These are phyloP conservation scores for Lymantria monacha DNA, from an alignment of 2,888 invertebrate species.

Conservation along the genomic window DNA sequence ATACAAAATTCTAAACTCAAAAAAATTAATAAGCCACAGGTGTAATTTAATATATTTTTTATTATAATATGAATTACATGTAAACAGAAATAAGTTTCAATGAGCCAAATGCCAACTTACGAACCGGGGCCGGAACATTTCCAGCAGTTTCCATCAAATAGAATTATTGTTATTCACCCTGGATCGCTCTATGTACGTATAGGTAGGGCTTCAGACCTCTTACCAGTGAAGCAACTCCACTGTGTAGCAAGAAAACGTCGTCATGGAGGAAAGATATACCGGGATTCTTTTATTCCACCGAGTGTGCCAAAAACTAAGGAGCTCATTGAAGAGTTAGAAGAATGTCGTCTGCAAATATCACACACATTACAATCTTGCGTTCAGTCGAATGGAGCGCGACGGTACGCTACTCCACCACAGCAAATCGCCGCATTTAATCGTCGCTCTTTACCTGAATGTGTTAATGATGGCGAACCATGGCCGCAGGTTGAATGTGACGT, in stretches of 20 bases:
- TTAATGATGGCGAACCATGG: conserved; percentile 83
- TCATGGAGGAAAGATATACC: conserved; percentile 78
- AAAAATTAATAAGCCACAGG: not conserved
- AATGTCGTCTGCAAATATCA: conserved; percentile 91
- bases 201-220: conserved; percentile 94
- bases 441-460: conserved; percentile 87
- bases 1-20: not conserved
- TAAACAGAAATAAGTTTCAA: conserved; percentile 47
- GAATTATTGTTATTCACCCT: conserved; percentile 96
- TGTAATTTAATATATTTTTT: not conserved
- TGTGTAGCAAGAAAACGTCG: conserved; percentile 89
- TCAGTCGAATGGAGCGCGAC: conserved; percentile 90
- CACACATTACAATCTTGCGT: conserved; percentile 93
- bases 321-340: conserved; percentile 90
- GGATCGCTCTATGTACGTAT: conserved; percentile 94
- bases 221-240: conserved; percentile 92
- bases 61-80: not conserved
- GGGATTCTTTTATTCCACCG: conserved; percentile 85
- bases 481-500: conserved; percentile 84
- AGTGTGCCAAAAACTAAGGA: conserved; percentile 85
- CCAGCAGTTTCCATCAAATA: conserved; percentile 88
- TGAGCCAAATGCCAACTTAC: conserved; percentile 45
- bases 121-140: conserved; percentile 71
- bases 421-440: conserved; percentile 95
- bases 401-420: conserved; percentile 93